phyloP scores from a whole-genome alignment of 2,888 invertebrate genomes.

The Crepidodera aurea region DNA sequence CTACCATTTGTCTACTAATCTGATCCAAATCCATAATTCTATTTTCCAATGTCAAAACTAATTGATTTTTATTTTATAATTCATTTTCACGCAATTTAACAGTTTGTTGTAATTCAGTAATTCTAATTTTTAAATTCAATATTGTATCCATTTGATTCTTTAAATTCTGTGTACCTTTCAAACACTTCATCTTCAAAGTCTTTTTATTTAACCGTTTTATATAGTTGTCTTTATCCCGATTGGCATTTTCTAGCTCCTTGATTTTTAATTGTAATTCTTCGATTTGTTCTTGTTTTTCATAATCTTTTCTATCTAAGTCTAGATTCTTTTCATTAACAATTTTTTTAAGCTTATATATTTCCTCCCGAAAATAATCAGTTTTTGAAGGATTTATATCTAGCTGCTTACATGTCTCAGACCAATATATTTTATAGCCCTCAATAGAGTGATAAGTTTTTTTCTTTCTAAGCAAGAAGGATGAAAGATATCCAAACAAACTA shows the following conservation, averaged over 20 bases:
- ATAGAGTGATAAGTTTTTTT: slow-evolving; percentile 9
- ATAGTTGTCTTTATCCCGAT: slow-evolving; percentile 12
- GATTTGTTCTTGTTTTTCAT: background rate
- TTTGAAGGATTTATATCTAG: slow-evolving; percentile 6
- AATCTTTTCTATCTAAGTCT: slow-evolving; percentile 4
- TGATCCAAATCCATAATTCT: slow-evolving; percentile 13
- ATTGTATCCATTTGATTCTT: slow-evolving; percentile 15
- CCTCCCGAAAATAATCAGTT: slow-evolving; percentile 14
- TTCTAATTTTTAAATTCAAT: slow-evolving; percentile 1
- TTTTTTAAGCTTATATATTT: slow-evolving; percentile 8
- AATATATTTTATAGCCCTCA: slow-evolving; percentile 18
- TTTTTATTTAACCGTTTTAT: slow-evolving; percentile 2
- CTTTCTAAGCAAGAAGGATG: slow-evolving; percentile 19
- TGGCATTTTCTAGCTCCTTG: background rate
- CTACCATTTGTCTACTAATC: slow-evolving; percentile 9
- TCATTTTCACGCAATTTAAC: background rate
- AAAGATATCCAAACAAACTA: slow-evolving; percentile 16
- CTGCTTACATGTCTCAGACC: slow-evolving; percentile 7
- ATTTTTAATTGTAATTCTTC: background rate
- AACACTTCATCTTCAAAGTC: slow-evolving; percentile 20
- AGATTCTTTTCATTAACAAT: slow-evolving; percentile 9
- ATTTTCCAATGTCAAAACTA: background rate
- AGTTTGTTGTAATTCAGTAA: slow-evolving; percentile 1
- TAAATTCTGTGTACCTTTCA: slow-evolving; percentile 14
- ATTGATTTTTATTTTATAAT: slow-evolving; percentile 5